phyloP scores from a whole-genome alignment of 2,113 vertebrate genomes.

The Mellivora capensis region DNA sequence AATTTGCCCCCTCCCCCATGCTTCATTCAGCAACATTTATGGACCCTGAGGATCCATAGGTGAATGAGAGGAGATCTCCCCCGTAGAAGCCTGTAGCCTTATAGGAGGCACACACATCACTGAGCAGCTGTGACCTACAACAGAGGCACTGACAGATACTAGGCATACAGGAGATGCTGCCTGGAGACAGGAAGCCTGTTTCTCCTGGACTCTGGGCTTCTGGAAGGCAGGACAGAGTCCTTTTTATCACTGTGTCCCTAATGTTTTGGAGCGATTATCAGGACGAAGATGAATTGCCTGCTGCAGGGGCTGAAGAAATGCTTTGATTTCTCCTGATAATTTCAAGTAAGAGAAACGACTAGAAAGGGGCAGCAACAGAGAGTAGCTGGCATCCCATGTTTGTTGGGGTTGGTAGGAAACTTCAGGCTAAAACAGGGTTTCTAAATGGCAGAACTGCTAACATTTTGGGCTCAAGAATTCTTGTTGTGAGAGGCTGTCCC shows the following conservation, averaged over 20 bases:
- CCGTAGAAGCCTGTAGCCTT: neutral
- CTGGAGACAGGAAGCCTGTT: neutral
- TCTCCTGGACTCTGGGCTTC: neutral
- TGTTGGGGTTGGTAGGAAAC: neutral
- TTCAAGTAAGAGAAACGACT: neutral
- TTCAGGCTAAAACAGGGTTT: neutral
- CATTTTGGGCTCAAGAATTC: neutral
- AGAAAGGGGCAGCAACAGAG: neutral
- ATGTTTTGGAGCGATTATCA: neutral
- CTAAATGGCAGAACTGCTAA: neutral
- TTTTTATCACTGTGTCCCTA: neutral
- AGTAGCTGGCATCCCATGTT: neutral
- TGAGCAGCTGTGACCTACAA: neutral
- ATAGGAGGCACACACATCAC: accelerated
- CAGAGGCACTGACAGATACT: neutral
- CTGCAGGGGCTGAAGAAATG: neutral
- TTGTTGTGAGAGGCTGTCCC: neutral
- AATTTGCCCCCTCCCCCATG: neutral
- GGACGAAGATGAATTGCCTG: neutral
- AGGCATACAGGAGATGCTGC: neutral
- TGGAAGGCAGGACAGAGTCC: neutral
- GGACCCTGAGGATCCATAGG: neutral
- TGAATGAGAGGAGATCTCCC: neutral
- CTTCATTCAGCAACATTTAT: neutral
- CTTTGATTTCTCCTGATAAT: neutral